Percentiles rank a stretch among this genome's conserved stretches.
phyloP scores from a whole-genome alignment of 2,888 invertebrate species.

The Parapristionchus giblindavisi region DNA sequence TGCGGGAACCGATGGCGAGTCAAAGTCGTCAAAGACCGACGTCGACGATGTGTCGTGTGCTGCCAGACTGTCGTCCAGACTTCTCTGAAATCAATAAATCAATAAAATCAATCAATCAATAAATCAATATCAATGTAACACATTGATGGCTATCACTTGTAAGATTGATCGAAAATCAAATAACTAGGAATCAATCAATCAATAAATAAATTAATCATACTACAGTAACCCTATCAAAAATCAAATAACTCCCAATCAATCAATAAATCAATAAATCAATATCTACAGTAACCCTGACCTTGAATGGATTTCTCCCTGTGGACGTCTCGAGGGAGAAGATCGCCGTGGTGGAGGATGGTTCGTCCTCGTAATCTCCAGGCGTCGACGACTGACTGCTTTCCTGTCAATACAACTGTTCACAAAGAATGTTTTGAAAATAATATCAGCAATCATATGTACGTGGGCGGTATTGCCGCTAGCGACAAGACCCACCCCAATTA shows the following conservation, averaged over 20 bases:
- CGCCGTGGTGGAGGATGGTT: no score
- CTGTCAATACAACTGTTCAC: no score
- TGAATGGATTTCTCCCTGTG: slow-evolving; percentile 39
- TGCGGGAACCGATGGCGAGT: slow-evolving; percentile 23
- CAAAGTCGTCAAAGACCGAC: slow-evolving; percentile 43
- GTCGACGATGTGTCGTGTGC: slow-evolving; percentile 6
- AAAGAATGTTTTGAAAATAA: no score
- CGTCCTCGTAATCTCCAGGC: no score
- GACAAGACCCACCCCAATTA: no score
- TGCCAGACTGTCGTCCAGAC: slow-evolving; percentile 6
- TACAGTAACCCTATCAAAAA: no score
- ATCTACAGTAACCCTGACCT: slow-evolving; percentile 23
- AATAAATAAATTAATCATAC: no score
- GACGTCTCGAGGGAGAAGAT: slow-evolving; percentile 13
- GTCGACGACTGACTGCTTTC: no score
- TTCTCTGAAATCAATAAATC: not conserved
- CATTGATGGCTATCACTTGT: not conserved
- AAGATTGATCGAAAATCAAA: not conserved
- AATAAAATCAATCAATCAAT: not conserved
- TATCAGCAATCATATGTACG: no score
- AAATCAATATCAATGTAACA: not conserved
- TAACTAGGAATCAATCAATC: no score
- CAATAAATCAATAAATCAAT: not conserved
- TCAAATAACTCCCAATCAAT: no score
- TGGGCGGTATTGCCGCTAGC: no score